These are phyloP conservation scores for Nomada hirtipes DNA, from an alignment of 2,888 invertebrate genomes.

Conservation along the genomic window DNA sequence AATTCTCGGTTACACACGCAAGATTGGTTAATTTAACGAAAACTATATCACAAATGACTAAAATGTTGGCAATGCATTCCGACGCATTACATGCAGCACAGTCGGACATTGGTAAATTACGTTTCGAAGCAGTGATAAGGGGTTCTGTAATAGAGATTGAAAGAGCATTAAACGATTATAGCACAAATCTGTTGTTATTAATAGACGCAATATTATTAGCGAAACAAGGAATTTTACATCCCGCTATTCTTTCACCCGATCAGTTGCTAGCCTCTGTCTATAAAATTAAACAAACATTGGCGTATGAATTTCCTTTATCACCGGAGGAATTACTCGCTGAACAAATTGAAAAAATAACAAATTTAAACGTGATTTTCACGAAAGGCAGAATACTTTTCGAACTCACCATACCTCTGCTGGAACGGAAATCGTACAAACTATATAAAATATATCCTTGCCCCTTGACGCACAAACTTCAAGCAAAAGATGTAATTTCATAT, in stretches of 20 bases:
- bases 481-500: too few relatives aligned
- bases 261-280: background rate
- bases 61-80: background rate
- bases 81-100: background rate
- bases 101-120: background rate
- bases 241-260: background rate
- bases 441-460: background rate
- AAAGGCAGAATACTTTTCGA: background rate
- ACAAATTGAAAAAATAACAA: slow-evolving; percentile 1
- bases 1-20: background rate
- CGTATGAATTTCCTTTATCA: background rate
- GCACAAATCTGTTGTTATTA: background rate
- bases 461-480: too few relatives aligned
- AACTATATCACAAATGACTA: background rate
- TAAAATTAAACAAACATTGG: background rate
- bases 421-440: background rate
- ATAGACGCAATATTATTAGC: background rate
- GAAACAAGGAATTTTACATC: slow-evolving; percentile 12
- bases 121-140: background rate
- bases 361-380: background rate
- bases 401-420: background rate
- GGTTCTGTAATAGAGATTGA: background rate
- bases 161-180: background rate
- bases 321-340: background rate
- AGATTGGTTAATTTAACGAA: background rate